Evolutionary conservation across 2,888 invertebrate species (phyloP).

Genomic region (Leucozona laternaria): DNA sequence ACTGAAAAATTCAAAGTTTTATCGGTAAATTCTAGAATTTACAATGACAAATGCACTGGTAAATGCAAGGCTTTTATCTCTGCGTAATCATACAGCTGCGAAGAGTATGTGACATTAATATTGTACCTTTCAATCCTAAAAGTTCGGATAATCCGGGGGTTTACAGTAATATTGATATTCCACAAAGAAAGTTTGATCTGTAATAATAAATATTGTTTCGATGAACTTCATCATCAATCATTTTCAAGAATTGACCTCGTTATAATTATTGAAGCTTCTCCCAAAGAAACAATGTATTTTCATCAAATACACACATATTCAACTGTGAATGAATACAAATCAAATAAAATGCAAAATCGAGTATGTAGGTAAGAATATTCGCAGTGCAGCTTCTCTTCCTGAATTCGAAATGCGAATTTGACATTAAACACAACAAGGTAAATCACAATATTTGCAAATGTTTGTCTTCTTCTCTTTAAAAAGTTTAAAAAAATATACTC

Average conservation of each 20-base stretch:
- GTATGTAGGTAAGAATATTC: background rate
- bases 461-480: background rate
- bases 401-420: conserved; percentile 30
- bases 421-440: conserved; percentile 11
- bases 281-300: background rate
- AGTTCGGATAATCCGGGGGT: no score
- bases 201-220: no score
- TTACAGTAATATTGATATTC: no score
- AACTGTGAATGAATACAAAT: conserved; percentile 10
- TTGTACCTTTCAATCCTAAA: no score
- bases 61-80: no score
- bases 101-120: no score
- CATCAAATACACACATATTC: background rate
- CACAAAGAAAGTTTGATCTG: no score
- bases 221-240: no score
- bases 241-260: background rate
- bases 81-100: no score
- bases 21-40: no score
- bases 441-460: conserved; percentile 11
- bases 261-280: conserved; percentile 1
- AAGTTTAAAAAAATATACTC: background rate
- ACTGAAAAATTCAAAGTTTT: no score
- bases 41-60: no score
- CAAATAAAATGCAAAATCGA: conserved; percentile 21
- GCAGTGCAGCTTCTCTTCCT: conserved; percentile 3